Evolutionary conservation across 2,113 vertebrate genomes (phyloP), one percentile per base, ranked within the genome.

Genomic region (Ophiodon elongatus): DNA sequence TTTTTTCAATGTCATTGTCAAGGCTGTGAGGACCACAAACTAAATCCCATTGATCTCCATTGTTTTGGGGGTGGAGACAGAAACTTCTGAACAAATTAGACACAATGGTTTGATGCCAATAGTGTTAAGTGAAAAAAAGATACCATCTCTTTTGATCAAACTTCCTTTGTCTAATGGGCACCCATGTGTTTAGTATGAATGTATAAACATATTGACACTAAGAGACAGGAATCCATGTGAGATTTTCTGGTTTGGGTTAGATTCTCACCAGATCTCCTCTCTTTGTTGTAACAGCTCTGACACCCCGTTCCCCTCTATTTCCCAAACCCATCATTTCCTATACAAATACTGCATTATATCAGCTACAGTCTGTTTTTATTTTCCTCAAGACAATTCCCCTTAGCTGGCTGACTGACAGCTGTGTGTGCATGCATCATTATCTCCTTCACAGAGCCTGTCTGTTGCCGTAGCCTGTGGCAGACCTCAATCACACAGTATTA

Each of bases 381-480:
- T 88, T 27, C 73, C 87, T 89, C 86, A 91, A 91, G 82, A 88
- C 29, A 68, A 88, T 86, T 89, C 87, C 86, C 88, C 67, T 89
- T 63, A 69, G 89, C 89, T 63, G 84, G 73, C 76, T 91, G 90
- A 90, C 83, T 91, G 93, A 92, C 92, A 93, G 92, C 92, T 81
- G 91, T 89, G 92, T 89, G 92, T 85, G 82, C 79, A 87, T 85
- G 90, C 89, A 90, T 93, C 90, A 91, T 91, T 93, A 93, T 92
- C 91, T 92, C 84, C 65, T 87, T 89, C 88, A 91, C 93, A 88
- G 88, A 89, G 84, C 71, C 80, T 87, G 90, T 89, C 89, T 91
- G 88, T 87, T 78, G 85, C 91, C 47, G 60, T 90, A 87, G 91
- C 93, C 90, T 78, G 86, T 90, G 87, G 91, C 93, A 91, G 88